Base-by-base conservation (phyloP, 2,797 vertebrate genomes). In the Tarsius wallacei region DNA sequence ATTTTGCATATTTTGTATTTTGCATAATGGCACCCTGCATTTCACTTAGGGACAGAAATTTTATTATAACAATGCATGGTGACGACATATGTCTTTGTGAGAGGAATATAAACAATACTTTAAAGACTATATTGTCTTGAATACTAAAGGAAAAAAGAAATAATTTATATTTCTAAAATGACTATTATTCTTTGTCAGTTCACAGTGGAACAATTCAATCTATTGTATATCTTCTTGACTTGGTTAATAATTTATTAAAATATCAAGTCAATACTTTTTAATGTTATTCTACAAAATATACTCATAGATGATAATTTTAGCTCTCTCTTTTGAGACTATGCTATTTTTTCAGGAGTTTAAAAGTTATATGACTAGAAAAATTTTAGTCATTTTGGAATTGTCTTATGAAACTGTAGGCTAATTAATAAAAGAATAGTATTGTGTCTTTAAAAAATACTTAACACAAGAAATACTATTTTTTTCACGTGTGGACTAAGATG, bases 371-470 rank as follows among this genome's bases (percentile, higher is more conserved):
- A 17, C 51, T 85, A 66, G 63, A 77, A 91, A 77, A 63, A 26
- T n/a, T 42, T 64, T 70, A 36, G 6, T 82, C 10, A 68, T 80
- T 68, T 95, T 78, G 4, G 6, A 73, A 63, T 76, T 81, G 1
- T 10, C 28, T 83, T 84, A 28, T 55, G 63, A 13, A 90, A 47
- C 7, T 85, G 61, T 26, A 85, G 21, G 26, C 2, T 97, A 22
- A 63, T 68, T 82, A 82, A 71, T 33, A 73, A 92, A 87, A 42
- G 2, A 16, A 36, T 57, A 31, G 1, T 49, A 49, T 81, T 90
- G 66, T 84, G 26, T n/a, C 68, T 77, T 90, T 90, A 94, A 61
- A 24, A 95, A 68, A 61, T 63, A 84, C 26, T 92, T 87, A 22
- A 77, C 64, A 87, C 15, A 57, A 81, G 14, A 92, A 61, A 64